Percentiles rank a stretch among this genome's conserved stretches.
Conservation (phyloP, 2,888 invertebrate genomes). For the Dynastes grantii region DNA sequence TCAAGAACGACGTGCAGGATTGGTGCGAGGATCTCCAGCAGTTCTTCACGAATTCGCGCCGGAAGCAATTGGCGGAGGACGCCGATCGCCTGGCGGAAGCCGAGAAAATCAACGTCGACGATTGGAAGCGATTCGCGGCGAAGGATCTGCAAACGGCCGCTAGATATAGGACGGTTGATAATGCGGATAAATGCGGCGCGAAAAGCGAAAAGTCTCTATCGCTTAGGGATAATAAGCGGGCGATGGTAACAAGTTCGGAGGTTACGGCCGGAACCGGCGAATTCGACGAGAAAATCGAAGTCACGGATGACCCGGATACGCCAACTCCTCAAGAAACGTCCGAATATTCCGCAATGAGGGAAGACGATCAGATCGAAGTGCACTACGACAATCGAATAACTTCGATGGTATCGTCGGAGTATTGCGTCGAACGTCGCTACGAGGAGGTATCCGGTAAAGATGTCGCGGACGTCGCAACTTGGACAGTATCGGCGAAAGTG, state of each 20-base stretch:
- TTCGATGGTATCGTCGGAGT: slow-evolving; percentile 2
- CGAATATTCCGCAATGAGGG: background rate
- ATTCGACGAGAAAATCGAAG: slow-evolving; percentile 8
- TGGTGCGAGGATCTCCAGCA: slow-evolving; percentile 39
- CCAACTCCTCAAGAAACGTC: background rate
- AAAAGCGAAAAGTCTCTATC: background rate
- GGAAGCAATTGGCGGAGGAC: slow-evolving; percentile 10
- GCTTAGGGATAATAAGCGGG: background rate
- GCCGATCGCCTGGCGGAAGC: slow-evolving; percentile 7
- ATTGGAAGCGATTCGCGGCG: slow-evolving; percentile 26
- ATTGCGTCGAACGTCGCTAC: background rate
- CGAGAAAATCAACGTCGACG: slow-evolving; percentile 19
- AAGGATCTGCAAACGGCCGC: background rate
- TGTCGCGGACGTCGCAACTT: too few relatives aligned
- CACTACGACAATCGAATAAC: slow-evolving; percentile 34
- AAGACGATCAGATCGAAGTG: slow-evolving; percentile 7
- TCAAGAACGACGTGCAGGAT: slow-evolving; percentile 27
- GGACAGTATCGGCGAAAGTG: too few relatives aligned
- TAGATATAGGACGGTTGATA: too few relatives aligned
- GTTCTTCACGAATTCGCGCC: slow-evolving; percentile 31
- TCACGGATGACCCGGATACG: background rate
- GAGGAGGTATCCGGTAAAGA: background rate
- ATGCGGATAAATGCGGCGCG: background rate
- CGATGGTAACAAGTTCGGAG: background rate
- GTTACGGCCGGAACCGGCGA: background rate